Conservation (phyloP, 1,140 invertebrate species). For the Drosophila varians region DNA sequence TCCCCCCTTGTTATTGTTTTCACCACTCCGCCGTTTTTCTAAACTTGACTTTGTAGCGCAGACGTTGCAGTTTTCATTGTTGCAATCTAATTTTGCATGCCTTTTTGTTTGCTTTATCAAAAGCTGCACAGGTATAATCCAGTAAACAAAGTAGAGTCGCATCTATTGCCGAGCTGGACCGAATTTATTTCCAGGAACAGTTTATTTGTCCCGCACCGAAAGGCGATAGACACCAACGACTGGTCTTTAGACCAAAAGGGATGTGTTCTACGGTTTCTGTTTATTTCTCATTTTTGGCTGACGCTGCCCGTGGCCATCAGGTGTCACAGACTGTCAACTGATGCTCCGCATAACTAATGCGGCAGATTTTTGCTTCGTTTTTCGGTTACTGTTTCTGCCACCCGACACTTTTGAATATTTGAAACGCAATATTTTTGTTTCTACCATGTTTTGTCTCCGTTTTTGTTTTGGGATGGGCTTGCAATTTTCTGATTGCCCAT, state of each 20-base stretch:
- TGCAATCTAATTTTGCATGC: conserved; percentile 54
- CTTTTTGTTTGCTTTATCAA: conserved; percentile 25
- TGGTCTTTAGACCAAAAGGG: neutral
- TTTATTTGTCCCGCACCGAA: conserved; percentile 11
- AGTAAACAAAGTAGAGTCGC: conserved; percentile 15
- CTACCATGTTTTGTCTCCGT: neutral
- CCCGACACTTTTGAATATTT: conserved; percentile 30
- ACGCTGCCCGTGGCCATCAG: conserved; percentile 7
- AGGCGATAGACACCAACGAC: conserved; percentile 3
- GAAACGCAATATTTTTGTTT: conserved; percentile 10
- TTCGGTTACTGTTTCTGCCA: neutral
- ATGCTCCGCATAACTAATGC: conserved; percentile 44
- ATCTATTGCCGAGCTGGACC: neutral
- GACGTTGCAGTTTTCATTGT: conserved; percentile 30
- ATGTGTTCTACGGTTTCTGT: conserved; percentile 8
- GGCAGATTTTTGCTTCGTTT: conserved; percentile 15
- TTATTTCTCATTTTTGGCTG: conserved; percentile 23
- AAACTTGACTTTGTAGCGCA: conserved; percentile 16
- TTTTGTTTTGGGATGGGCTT: conserved; percentile 24
- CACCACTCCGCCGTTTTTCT: conserved; percentile 1
- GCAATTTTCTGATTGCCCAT: conserved; percentile 7
- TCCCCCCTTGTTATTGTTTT: neutral
- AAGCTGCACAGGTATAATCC: conserved; percentile 4
- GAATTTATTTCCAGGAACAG: conserved; percentile 2
- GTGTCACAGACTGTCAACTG: conserved; percentile 31